Evolutionary conservation across 2,797 vertebrate genomes (phyloP).

Genomic region (Enteromius mattozi): DNA sequence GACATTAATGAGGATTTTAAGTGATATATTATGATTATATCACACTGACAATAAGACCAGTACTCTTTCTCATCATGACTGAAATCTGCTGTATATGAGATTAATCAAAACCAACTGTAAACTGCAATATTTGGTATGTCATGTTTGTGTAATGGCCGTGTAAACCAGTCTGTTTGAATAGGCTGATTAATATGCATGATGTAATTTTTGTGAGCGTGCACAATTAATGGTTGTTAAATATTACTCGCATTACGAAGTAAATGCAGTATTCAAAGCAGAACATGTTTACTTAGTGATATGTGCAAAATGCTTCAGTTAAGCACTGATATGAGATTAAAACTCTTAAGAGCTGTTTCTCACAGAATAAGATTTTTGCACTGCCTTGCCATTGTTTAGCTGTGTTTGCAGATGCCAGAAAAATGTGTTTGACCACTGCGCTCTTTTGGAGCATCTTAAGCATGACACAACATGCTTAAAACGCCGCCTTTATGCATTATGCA

Average conservation of each 20-base stretch:
- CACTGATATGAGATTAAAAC: not conserved
- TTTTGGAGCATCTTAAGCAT: not conserved
- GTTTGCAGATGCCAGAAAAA: not conserved
- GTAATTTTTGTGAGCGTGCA: not conserved
- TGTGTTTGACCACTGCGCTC: not conserved
- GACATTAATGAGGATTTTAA: conserved; percentile 8
- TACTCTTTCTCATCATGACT: not conserved
- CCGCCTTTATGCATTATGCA: not conserved
- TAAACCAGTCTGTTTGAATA: not conserved
- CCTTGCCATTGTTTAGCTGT: not conserved
- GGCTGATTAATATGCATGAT: not conserved
- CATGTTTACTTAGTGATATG: not conserved
- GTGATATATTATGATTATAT: not conserved
- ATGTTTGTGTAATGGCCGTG: not conserved
- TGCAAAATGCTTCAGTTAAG: not conserved
- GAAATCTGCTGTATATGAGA: not conserved
- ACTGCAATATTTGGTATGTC: not conserved
- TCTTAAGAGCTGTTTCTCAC: not conserved
- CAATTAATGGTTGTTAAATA: not conserved
- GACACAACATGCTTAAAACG: not conserved
- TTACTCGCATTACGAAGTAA: not conserved
- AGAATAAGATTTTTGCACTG: not conserved
- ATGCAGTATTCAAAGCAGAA: not conserved
- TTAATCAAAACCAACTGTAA: not conserved
- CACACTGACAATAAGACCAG: not conserved